These are phyloP conservation scores for Oenanthe melanoleuca DNA, from an alignment of 2,113 vertebrate genomes.

Conservation along the genomic window DNA sequence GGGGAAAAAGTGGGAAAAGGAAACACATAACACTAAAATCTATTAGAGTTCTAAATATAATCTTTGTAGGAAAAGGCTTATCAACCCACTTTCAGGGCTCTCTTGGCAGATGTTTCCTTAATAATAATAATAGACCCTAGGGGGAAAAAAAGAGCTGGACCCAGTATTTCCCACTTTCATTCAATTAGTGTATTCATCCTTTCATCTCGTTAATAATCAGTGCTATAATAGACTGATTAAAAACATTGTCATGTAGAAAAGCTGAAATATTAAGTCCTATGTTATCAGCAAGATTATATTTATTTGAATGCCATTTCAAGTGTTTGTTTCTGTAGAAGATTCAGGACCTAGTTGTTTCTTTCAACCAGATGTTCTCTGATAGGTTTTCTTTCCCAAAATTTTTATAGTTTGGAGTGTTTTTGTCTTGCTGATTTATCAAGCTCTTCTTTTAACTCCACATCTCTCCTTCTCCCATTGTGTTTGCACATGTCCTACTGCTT, in stretches of 20 bases:
- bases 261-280: not conserved
- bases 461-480: not conserved
- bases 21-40: not conserved
- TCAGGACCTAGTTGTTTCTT: not conserved
- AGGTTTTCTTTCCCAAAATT: not conserved
- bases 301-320: not conserved
- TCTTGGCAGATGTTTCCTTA: not conserved
- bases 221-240: not conserved
- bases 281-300: not conserved
- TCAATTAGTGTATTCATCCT: not conserved
- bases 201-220: not conserved
- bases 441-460: not conserved
- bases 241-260: not conserved
- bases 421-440: not conserved
- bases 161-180: not conserved
- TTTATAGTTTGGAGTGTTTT: not conserved
- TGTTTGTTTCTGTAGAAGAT: not conserved
- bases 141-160: not conserved
- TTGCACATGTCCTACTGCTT: not conserved
- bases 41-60: not conserved
- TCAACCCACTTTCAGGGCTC: not conserved
- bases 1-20: not conserved
- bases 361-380: not conserved
- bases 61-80: not conserved
- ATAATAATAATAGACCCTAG: not conserved